Evolutionary conservation across 2,888 invertebrate species (phyloP).

Genomic region (Mythimna loreyi): DNA sequence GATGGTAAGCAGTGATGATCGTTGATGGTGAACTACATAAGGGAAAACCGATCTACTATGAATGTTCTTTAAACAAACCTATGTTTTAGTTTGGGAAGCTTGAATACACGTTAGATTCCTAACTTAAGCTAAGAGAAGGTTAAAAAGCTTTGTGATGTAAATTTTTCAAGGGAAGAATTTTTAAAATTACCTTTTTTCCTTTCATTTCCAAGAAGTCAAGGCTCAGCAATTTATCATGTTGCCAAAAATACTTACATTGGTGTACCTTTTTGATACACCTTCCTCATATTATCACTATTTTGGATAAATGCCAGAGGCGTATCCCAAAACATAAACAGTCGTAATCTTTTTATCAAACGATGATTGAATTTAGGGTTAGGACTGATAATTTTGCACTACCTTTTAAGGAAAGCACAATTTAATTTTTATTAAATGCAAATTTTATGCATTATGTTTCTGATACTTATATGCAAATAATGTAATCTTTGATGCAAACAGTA

Average conservation of each 20-base stretch:
- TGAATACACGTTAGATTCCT: too few species aligned
- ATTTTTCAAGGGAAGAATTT: not conserved
- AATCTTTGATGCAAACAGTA: conserved; percentile 9
- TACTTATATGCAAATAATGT: conserved; percentile 10
- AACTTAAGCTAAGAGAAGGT: not conserved
- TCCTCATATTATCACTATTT: not conserved
- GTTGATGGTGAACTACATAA: too few species aligned
- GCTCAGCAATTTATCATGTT: too few species aligned
- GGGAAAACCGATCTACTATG: not conserved
- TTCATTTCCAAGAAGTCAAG: too few species aligned
- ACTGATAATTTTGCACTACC: conserved; percentile 11
- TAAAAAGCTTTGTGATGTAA: too few species aligned
- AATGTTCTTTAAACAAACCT: too few species aligned
- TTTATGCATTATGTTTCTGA: conserved; percentile 36
- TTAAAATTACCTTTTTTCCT: not conserved
- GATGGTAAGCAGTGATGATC: too few species aligned
- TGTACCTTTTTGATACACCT: not conserved
- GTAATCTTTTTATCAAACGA: conserved; percentile 9
- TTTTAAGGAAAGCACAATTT: conserved; percentile 25
- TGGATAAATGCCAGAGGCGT: conserved; percentile 3
- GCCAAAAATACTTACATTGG: too few species aligned
- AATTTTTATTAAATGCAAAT: conserved; percentile 16
- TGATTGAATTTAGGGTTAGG: conserved; percentile 10
- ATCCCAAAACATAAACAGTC: not conserved
- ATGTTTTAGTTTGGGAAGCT: too few species aligned